phyloP scores from a whole-genome alignment of 30 jellyfish, hydroid and myxozoan species.

The Phacellophora camtschatica region DNA sequence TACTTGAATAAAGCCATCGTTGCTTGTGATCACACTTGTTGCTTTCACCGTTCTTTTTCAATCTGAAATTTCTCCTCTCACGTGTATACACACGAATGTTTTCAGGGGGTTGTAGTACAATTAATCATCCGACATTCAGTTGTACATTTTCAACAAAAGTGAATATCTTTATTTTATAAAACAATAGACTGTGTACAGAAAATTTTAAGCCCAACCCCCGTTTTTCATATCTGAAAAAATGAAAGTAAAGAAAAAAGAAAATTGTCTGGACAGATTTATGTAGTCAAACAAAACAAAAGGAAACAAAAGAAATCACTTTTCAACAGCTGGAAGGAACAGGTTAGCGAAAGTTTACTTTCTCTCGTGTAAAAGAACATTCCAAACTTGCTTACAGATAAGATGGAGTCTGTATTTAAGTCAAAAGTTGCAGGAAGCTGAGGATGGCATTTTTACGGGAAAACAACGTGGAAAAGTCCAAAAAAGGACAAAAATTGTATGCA shows the following conservation, averaged over 20 bases:
- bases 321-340: neutral
- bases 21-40: conserved; percentile 45
- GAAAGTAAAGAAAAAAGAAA: too few relatives aligned
- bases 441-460: conserved; percentile 28
- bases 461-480: conserved; percentile 28
- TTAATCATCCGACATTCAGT: too few relatives aligned
- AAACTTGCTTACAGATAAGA: neutral
- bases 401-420: neutral
- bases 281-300: too few relatives aligned
- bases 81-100: too few relatives aligned
- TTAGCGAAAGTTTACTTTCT: neutral
- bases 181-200: too few relatives aligned
- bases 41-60: conserved; percentile 25
- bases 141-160: too few relatives aligned
- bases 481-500: conserved; percentile 4
- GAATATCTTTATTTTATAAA: too few relatives aligned
- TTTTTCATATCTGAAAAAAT: too few relatives aligned
- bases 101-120: too few relatives aligned
- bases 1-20: conserved; percentile 54
- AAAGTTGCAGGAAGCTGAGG: conserved; percentile 9
- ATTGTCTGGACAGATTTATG: too few relatives aligned
- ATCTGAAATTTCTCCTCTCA: neutral
- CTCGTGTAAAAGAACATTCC: neutral
- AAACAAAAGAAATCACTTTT: too few relatives aligned
- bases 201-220: too few relatives aligned